A percentile compares a stretch with the other conserved stretches of the same genome.
These are phyloP conservation scores for Anagyrus pseudococci DNA, from an alignment of 2,888 invertebrate species.

Conservation along the genomic window DNA sequence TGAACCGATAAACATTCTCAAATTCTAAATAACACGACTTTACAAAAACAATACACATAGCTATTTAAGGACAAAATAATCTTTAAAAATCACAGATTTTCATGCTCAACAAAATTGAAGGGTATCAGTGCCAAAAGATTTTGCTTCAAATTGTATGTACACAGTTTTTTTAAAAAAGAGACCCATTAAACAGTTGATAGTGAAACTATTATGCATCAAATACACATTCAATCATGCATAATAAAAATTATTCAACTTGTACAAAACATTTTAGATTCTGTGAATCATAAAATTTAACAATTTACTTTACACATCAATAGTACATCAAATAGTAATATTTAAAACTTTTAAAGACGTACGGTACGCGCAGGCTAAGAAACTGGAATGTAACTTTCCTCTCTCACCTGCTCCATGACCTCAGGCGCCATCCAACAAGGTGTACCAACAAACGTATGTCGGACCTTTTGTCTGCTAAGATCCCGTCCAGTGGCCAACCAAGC, in stretches of 20 bases:
- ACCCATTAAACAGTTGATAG: neutral
- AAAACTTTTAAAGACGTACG: neutral
- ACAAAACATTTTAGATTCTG: neutral
- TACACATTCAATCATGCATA: slow-evolving; percentile 12
- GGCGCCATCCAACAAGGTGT: slow-evolving; percentile 99
- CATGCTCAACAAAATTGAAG: neutral
- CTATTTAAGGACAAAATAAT: too few species aligned
- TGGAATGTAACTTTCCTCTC: slow-evolving; percentile 62
- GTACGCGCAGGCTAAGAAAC: slow-evolving; percentile 48
- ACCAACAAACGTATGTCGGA: slow-evolving; percentile 97
- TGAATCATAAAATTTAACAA: too few species aligned
- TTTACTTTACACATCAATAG: too few species aligned
- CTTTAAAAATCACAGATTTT: neutral
- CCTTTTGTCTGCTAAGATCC: slow-evolving; percentile 91
- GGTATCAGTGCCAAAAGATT: neutral
- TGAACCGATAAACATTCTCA: too few species aligned
- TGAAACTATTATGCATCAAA: neutral
- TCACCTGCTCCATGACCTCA: slow-evolving; percentile 97
- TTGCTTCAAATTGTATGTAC: neutral
- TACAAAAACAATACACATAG: too few species aligned
- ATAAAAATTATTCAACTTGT: neutral
- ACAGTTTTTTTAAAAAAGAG: neutral
- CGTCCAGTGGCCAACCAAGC: slow-evolving; percentile 96
- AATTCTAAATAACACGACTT: too few species aligned
- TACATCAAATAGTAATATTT: slow-evolving; percentile 6